Conservation (phyloP, 2,888 invertebrate genomes). For the Disparrhopalites patrizii region DNA sequence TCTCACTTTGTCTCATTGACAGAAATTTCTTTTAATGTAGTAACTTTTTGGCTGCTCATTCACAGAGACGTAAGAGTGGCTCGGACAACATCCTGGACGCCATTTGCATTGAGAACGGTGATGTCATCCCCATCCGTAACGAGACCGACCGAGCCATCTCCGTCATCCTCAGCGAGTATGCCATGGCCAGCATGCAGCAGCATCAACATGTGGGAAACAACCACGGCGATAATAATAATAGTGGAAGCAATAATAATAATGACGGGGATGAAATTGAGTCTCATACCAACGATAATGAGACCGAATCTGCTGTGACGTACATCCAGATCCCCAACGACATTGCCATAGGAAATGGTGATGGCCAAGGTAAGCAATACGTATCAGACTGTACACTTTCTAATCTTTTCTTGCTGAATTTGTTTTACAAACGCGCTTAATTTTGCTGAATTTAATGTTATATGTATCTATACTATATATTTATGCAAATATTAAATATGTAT, state of each 20-base stretch:
- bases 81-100: constrained; percentile 21
- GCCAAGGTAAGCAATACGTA: constrained; percentile 12
- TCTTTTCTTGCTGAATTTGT: background rate
- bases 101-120: constrained; percentile 14
- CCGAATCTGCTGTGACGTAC: constrained; percentile 18
- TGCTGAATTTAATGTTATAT: background rate
- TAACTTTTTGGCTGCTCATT: background rate
- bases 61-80: constrained; percentile 24
- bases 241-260: background rate
- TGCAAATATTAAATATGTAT: background rate
- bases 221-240: too few species aligned
- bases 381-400: too few species aligned
- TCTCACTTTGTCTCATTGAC: background rate
- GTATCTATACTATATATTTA: background rate
- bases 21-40: background rate
- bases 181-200: constrained; percentile 26
- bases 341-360: constrained; percentile 16
- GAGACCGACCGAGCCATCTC: constrained; percentile 29
- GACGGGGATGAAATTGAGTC: background rate
- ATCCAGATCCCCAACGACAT: constrained; percentile 24
- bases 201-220: too few species aligned
- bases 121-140: constrained; percentile 26
- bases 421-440: too few species aligned
- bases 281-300: background rate
- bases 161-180: constrained; percentile 27